These are phyloP conservation scores for Machaerirhynchus nigripectus DNA, from an alignment of 2,113 vertebrate species.

Conservation along the genomic window DNA sequence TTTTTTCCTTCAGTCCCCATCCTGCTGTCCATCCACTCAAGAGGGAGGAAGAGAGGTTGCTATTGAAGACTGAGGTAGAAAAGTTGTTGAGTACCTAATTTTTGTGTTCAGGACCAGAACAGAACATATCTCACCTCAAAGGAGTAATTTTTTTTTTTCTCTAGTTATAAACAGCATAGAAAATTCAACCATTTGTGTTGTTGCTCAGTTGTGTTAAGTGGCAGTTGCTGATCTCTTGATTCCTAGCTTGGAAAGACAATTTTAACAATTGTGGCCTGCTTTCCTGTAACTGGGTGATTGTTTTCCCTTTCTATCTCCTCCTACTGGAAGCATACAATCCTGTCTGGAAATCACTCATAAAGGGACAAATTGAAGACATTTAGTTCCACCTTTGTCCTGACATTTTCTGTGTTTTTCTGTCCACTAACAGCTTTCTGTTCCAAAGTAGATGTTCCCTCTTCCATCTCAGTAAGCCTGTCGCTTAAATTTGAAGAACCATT, in stretches of 20 bases:
- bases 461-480: neutral
- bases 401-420: constrained; percentile 23
- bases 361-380: constrained; percentile 12
- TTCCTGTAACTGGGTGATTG: neutral
- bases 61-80: neutral
- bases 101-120: neutral
- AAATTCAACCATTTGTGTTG: neutral
- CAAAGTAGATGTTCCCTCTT: constrained; percentile 24
- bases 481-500: constrained; percentile 41
- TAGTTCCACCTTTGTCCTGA: constrained; percentile 12
- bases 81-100: neutral
- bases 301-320: neutral
- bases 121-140: neutral
- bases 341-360: neutral
- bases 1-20: neutral
- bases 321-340: neutral
- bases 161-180: neutral
- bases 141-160: neutral
- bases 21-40: neutral
- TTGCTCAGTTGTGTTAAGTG: neutral
- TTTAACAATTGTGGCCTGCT: neutral
- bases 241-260: neutral
- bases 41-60: neutral
- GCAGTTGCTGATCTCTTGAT: neutral
- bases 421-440: constrained; percentile 4